Evolutionary conservation across 2,888 invertebrate genomes (phyloP).

Genomic region (Dendrolimus houi): DNA sequence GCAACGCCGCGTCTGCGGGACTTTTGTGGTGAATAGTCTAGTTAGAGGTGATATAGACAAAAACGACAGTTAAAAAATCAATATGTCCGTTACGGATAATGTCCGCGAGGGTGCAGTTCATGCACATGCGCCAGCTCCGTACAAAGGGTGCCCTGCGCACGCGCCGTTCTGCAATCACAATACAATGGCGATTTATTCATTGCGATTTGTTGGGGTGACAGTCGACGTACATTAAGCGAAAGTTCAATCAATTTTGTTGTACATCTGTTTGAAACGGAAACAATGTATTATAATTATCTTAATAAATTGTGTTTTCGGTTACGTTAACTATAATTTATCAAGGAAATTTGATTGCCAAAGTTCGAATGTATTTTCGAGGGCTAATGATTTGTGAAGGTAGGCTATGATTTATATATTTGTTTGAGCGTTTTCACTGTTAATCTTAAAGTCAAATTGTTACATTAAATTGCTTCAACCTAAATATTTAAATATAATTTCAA

Average conservation of each 20-base stretch:
- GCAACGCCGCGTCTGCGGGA: too few species aligned
- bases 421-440: too few species aligned
- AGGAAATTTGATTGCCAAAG: too few species aligned
- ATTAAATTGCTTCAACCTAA: too few species aligned
- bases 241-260: not conserved
- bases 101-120: conserved; percentile 56
- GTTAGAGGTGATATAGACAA: conserved; percentile 4
- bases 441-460: too few species aligned
- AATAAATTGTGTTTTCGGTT: not conserved
- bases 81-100: conserved; percentile 63
- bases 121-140: conserved; percentile 1
- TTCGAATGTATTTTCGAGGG: too few species aligned
- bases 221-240: conserved; percentile 1
- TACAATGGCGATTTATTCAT: conserved; percentile 39
- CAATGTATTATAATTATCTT: conserved; percentile 14
- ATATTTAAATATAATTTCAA: too few species aligned
- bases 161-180: conserved; percentile 43
- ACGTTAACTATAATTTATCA: too few species aligned
- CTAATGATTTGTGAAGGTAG: too few species aligned
- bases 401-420: too few species aligned
- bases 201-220: conserved; percentile 39
- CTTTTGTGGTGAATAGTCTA: too few species aligned
- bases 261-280: not conserved
- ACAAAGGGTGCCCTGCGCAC: conserved; percentile 54
- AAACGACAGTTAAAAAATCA: conserved; percentile 73